Conservation (phyloP, 2,113 vertebrate genomes). For the Polyodon spathula region DNA sequence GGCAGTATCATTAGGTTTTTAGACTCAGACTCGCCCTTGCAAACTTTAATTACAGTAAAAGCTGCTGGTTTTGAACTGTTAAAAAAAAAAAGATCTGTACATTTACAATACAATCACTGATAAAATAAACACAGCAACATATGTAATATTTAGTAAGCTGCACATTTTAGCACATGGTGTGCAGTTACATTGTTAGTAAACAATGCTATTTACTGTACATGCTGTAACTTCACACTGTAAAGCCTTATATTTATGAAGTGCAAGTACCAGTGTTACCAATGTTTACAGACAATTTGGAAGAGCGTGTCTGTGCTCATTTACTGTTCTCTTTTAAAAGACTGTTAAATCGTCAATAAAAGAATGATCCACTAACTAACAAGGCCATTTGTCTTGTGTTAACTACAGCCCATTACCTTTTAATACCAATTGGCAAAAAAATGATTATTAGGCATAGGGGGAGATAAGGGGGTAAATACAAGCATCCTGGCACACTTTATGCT, state of each 20-base stretch:
- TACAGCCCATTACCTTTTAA: constrained; percentile 10
- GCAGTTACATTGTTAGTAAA: no score
- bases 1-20: constrained; percentile 59
- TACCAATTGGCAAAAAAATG: constrained; percentile 9
- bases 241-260: neutral
- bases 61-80: neutral
- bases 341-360: constrained; percentile 7
- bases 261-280: neutral
- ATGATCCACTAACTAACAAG: constrained; percentile 4
- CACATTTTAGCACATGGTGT: no score
- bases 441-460: constrained; percentile 3
- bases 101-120: no score
- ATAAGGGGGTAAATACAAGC: neutral
- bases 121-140: no score
- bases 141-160: no score
- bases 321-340: constrained; percentile 3
- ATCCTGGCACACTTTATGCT: neutral
- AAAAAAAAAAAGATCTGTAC: no score
- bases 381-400: constrained; percentile 8
- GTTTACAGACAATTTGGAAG: neutral
- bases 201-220: no score
- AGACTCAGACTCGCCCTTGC: constrained; percentile 47
- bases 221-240: no score
- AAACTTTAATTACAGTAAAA: neutral
- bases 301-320: neutral